Base-by-base conservation (phyloP, 2,113 vertebrate species). In the Orientallactaga bullata region DNA sequence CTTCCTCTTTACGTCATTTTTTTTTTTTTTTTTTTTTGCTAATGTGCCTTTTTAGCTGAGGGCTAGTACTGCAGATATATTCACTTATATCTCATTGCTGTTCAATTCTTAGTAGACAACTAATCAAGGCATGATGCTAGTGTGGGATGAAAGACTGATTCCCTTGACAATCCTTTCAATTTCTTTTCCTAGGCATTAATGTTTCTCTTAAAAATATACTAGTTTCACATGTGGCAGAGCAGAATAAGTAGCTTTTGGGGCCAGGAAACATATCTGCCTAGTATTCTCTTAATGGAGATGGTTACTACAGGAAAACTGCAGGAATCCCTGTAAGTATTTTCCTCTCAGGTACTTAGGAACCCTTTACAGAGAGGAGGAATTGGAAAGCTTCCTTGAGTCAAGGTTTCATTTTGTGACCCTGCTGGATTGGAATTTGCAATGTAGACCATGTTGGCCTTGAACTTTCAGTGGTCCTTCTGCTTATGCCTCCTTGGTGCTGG, bases 81-180 rank as follows among this genome's bases (percentile, higher is more conserved):
- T 58, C 16, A 5, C 37, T 93, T 87, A 37, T 42, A 72, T 79
- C 39, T 86, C 42, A 76, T 28, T 16, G 39, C 16, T 90, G 66
- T 66, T 69, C 30, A 84, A 11, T 89, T 83, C 42, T 79, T 80
- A 73, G 28, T 21, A 92, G 63, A 77, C 78, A 85, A 77, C 28
- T 78, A 55, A 18, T 69, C 39, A 94, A 85, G 78, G 51, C 63
- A 78, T 51, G 12, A n/a, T 47, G 17, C 30, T 69, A 10, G 11
- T 69, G 12, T 90, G 15, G 42, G 78, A 78, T 93, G 35, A 91
- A 78, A 95, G 24, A 78, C 23, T 20, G 84, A 93, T 77, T 5
- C 35, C 51, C 37, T 85, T 93, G 88, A 51, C 39, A 93, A 68
- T 68, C 24, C 4, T 10, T 68, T 73, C n/a, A 66, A 7, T 68